Conservation (phyloP, 2,888 invertebrate genomes). For the Tyria jacobaeae region DNA sequence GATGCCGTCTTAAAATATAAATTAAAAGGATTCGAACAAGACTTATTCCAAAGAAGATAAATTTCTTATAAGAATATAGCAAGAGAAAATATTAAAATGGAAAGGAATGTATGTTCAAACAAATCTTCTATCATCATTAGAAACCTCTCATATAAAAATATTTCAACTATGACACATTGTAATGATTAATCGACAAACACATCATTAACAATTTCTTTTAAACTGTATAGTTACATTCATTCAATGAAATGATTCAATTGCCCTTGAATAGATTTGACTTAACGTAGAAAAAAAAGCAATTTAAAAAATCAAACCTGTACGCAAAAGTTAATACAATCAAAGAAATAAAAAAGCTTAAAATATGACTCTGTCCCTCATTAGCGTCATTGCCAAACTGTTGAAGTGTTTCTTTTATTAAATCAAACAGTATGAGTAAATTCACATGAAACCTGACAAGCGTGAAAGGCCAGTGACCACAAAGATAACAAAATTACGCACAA, state of each 20-base stretch:
- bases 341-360: constrained; percentile 32
- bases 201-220: constrained; percentile 28
- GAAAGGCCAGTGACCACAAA: constrained; percentile 16
- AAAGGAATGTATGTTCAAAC: background rate
- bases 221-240: constrained; percentile 15
- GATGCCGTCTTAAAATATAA: too few relatives aligned
- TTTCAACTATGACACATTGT: constrained; percentile 30
- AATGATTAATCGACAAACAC: constrained; percentile 41
- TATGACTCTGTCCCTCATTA: constrained; percentile 10
- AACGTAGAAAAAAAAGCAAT: constrained; percentile 33
- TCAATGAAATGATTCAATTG: constrained; percentile 23
- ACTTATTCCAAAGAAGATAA: too few relatives aligned
- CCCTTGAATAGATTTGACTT: constrained; percentile 33
- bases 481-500: constrained; percentile 41
- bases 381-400: background rate
- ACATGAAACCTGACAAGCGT: constrained; percentile 17
- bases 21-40: too few relatives aligned
- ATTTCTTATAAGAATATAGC: background rate
- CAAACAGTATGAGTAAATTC: constrained; percentile 14
- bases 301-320: constrained; percentile 38
- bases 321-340: constrained; percentile 24
- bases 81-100: background rate
- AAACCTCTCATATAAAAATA: constrained; percentile 14
- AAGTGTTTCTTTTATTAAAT: constrained; percentile 2
- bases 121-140: constrained; percentile 3